Base-by-base conservation (phyloP, 1,140 invertebrate species). In the Dinothrombium tinctorium region DNA sequence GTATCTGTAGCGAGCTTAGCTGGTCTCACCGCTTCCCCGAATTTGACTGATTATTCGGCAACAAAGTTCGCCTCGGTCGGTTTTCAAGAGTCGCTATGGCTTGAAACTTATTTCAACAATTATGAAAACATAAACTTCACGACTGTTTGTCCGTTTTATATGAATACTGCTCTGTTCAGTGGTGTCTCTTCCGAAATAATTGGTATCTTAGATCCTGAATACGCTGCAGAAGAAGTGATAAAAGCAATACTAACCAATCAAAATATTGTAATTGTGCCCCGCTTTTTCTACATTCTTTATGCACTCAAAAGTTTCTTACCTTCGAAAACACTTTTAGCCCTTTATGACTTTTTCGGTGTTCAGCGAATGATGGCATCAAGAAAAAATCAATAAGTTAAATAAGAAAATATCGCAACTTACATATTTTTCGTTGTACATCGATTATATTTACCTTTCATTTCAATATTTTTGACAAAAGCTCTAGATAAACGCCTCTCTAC, bases 1-100 rank as follows among this genome's bases (percentile, higher is more conserved):
- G 75, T 86, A n/a, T 71, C 73, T 0, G 57, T 84, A 29, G 77
- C 74, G 1, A 84, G 79, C 0, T 73, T 79, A 54, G 77, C 79
- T 21, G 80, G 80, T 2, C 52, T 79, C 3, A 49, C 75, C 20
- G 78, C 76, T 3, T 52, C 76, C 0, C 51, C 64, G 5, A 79
- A 84, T 54, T 54, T 83, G 40, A 75, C 79, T 21, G 76, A 78
- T 0, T 84, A 84, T 54, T 79, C 75, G 54, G 72, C 71, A 20
- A 71, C 74, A 20, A 86, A 86, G 59, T 81, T 73, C 53, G 80
- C 78, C 14, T 75, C 83, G 0, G 55, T 51, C 25, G 61, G 74
- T 17, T 37, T 58, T 19, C 55, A 56, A 51, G 47, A 53, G 32
- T 32, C 51, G n/a, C 33, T 56, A 17, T 46, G 50, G 31, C 70